Evolutionary conservation across 2,797 vertebrate species (phyloP).

Genomic region (Leucoraja ocellata): DNA sequence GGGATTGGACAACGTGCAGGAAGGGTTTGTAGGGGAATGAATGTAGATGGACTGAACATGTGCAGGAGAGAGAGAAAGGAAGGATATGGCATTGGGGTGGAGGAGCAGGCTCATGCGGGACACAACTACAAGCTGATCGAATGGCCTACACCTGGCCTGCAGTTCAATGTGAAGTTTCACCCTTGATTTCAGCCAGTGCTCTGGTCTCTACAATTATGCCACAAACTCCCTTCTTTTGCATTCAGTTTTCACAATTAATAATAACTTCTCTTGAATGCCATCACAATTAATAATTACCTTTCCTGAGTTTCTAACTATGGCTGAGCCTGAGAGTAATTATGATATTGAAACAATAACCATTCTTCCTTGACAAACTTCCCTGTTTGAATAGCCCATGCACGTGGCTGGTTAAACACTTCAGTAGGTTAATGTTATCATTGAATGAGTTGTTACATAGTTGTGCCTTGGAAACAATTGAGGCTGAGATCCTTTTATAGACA

Average conservation of each 20-base stretch:
- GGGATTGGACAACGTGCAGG: too few relatives aligned
- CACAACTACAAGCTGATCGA: neutral
- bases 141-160: neutral
- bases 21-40: too few relatives aligned
- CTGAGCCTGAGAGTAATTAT: neutral
- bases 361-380: neutral
- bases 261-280: neutral
- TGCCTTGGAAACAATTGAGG: neutral
- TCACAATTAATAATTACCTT: neutral
- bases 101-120: neutral
- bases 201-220: neutral
- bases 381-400: too few relatives aligned
- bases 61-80: neutral
- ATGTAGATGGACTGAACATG: neutral
- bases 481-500: neutral
- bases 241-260: too few relatives aligned
- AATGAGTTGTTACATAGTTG: neutral
- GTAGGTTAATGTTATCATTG: neutral
- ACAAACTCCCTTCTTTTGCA: too few relatives aligned
- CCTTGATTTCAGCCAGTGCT: neutral
- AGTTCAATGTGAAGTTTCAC: neutral
- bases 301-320: neutral
- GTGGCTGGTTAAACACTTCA: neutral
- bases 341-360: neutral
- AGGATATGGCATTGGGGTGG: neutral